Base-by-base conservation (phyloP, 1,140 invertebrate species). In the Vanessa tameamea region DNA sequence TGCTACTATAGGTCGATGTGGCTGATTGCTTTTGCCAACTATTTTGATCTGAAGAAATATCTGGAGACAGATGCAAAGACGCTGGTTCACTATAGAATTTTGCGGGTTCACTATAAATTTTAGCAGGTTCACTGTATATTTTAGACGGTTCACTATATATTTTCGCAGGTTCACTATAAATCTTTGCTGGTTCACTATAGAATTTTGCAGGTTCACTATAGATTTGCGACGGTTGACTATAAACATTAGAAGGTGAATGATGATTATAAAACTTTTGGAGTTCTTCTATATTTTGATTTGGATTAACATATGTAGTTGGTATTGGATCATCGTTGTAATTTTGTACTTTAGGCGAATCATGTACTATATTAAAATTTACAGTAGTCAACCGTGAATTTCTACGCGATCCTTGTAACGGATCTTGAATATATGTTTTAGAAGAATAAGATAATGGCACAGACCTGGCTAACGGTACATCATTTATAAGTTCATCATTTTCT, bases 131-230 rank as follows among this genome's bases (percentile, higher is more conserved):
- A 0, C 94, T 93, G 77, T 95, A 95, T 9, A 95, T 85, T 86
- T 95, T 95, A 5, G 94, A 93, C 3, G 95, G 95, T 86, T 95
- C 94, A 26, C 94, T 93, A 76, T 95, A 95, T 26, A 95, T 87
- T 85, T 96, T 95, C 23, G 94, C 94, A 6, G 95, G 95, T 76
- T 95, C 94, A 5, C 94, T 93, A 75, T 96, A 96, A 2, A 95
- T 89, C 81, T 95, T 95, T 0, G 94, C 91, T 0, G 94, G 94
- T 81, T 95, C 94, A 8, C 94, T 93, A 66, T 95, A 95, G n/a
- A 95, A 85, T 82, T 95, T 95, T 2, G 95, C 93, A 6, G 95
- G 95, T 89, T 95, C 94, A 26, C 94, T 93, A 76, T 95, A 95
- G 57, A 95, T 88, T 82, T 95, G 95, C 0, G 95, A 92, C 0